Evolutionary conservation across 2,888 invertebrate genomes (phyloP).

Genomic region (Agrochola circellaris): DNA sequence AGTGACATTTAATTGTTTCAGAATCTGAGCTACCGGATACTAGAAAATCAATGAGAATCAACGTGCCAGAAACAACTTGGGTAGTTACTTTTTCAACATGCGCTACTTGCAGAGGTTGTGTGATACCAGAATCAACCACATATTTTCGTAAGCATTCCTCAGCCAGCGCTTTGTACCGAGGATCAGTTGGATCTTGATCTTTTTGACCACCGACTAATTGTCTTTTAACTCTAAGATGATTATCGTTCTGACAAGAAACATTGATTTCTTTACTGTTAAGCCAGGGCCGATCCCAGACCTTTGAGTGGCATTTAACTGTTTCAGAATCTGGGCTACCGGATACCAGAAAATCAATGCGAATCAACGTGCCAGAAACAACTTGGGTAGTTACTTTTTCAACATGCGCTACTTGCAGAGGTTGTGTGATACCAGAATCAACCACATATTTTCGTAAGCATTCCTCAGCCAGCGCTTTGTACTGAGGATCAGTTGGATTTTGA

Average conservation of each 20-base stretch:
- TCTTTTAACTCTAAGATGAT: slow-evolving; percentile 12
- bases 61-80: slow-evolving; percentile 62
- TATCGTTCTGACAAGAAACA: slow-evolving; percentile 43
- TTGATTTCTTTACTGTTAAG: slow-evolving; percentile 52
- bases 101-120: slow-evolving; percentile 38
- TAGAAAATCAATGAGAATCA: slow-evolving; percentile 62
- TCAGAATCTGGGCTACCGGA: neutral
- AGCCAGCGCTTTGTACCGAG: slow-evolving; percentile 45
- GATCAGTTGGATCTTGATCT: slow-evolving; percentile 11
- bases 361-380: slow-evolving; percentile 62
- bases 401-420: slow-evolving; percentile 40
- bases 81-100: slow-evolving; percentile 58
- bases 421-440: neutral
- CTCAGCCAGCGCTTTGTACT: slow-evolving; percentile 65
- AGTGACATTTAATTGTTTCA: slow-evolving; percentile 44
- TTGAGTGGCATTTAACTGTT: slow-evolving; percentile 49
- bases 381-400: slow-evolving; percentile 63
- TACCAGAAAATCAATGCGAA: slow-evolving; percentile 61
- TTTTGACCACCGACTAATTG: rapidly evolving
- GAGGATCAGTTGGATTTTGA: too few relatives aligned
- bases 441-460: slow-evolving; percentile 69
- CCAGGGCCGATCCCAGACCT: slow-evolving; percentile 63
- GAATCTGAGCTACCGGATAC: slow-evolving; percentile 19
- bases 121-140: slow-evolving; percentile 19
- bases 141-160: slow-evolving; percentile 32